Percentiles rank a stretch among this genome's conserved stretches.
Evolutionary conservation across 1,140 invertebrate genomes (phyloP).

Genomic region (Physella acuta): DNA sequence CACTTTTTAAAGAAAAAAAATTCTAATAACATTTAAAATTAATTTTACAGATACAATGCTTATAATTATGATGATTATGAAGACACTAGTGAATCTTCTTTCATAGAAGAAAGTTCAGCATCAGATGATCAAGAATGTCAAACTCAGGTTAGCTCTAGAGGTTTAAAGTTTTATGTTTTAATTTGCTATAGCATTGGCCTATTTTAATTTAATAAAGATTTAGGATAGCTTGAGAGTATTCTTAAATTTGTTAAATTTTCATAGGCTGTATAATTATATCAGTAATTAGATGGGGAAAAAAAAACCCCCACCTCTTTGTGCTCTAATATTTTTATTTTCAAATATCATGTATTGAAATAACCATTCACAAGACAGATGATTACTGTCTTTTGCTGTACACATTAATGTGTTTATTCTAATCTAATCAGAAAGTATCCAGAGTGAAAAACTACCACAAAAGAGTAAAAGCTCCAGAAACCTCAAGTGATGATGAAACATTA

Average conservation of each 20-base stretch:
- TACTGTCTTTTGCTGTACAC: not conserved
- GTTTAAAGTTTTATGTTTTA: no score
- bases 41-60: conserved; percentile 4
- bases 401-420: not conserved
- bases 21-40: not conserved
- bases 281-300: not conserved
- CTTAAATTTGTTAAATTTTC: no score
- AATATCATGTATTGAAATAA: not conserved
- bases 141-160: no score
- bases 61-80: conserved; percentile 21
- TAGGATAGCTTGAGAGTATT: no score
- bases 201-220: no score
- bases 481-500: conserved; percentile 19
- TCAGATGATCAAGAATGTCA: not conserved
- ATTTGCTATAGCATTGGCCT: no score
- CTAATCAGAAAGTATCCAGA: not conserved
- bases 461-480: not conserved
- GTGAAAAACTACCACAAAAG: conserved; percentile 7
- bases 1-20: not conserved
- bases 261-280: not conserved
- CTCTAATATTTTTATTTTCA: not conserved
- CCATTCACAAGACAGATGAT: not conserved
- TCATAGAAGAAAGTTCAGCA: not conserved
- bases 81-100: conserved; percentile 1
- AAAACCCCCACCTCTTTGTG: not conserved